Evolutionary conservation across 2,113 vertebrate genomes (phyloP).

Genomic region (Petrocephalus zakoni): DNA sequence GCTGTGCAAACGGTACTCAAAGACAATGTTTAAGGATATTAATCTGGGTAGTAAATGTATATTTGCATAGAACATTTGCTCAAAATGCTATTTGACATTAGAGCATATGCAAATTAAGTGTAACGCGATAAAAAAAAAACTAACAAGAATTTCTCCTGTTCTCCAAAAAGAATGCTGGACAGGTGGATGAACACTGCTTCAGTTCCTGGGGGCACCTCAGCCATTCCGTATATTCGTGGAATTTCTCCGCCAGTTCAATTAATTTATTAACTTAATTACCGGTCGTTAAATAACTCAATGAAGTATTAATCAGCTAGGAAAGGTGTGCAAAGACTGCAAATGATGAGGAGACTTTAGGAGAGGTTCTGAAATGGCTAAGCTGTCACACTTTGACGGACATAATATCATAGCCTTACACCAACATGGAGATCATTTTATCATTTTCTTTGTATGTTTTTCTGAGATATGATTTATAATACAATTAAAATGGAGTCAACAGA

Average conservation of each 20-base stretch:
- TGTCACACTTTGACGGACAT: background rate
- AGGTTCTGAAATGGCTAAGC: background rate
- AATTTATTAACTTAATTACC: too few species aligned
- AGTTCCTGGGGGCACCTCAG: too few species aligned
- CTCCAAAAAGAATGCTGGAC: background rate
- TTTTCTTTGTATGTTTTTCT: background rate
- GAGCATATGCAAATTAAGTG: background rate
- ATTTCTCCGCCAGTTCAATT: too few species aligned
- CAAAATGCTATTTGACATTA: background rate
- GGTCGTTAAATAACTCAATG: too few species aligned
- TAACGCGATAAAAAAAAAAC: background rate
- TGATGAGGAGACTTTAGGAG: background rate
- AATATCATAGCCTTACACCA: background rate
- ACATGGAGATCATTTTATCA: background rate
- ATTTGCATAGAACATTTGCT: background rate
- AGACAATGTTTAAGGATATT: background rate
- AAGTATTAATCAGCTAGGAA: background rate
- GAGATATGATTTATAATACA: background rate
- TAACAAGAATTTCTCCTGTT: background rate
- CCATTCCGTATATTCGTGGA: too few species aligned
- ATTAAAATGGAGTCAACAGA: background rate
- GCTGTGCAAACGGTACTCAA: background rate
- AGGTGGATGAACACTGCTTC: background rate
- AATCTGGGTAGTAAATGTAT: background rate
- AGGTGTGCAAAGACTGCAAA: background rate